Conservation (phyloP, 2,113 vertebrate genomes). For the Ornithorhynchus anatinus region DNA sequence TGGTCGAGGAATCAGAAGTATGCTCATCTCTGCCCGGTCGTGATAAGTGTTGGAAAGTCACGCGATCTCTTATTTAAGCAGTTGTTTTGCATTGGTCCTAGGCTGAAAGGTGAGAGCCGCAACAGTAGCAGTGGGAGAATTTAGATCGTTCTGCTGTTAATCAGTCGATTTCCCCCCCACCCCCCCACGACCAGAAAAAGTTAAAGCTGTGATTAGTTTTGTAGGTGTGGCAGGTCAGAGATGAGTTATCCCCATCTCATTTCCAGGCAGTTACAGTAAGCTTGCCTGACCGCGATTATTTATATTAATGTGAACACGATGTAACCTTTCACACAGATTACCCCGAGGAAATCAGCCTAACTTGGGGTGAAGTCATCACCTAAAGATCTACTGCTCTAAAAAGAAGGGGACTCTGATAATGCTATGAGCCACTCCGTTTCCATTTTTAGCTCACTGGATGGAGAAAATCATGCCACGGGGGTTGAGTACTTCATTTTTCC, state of each 20-base stretch:
- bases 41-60: background rate
- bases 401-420: too few species aligned
- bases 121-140: conserved; percentile 33
- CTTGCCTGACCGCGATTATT: conserved; percentile 28
- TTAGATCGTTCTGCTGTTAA: conserved; percentile 48
- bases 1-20: background rate
- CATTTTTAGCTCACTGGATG: too few species aligned
- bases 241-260: conserved; percentile 14
- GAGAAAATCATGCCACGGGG: background rate
- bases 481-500: conserved; percentile 19
- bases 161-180: too few species aligned
- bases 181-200: conserved; percentile 38
- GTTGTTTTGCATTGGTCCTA: conserved; percentile 68
- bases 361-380: conserved; percentile 6
- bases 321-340: conserved; percentile 29
- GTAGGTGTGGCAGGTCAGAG: conserved; percentile 24
- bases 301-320: background rate
- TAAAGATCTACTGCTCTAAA: conserved; percentile 30
- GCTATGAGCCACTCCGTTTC: too few species aligned
- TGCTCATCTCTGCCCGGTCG: background rate
- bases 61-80: conserved; percentile 19
- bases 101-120: conserved; percentile 57
- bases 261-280: conserved; percentile 25
- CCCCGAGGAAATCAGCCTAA: conserved; percentile 43
- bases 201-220: conserved; percentile 46